These are phyloP conservation scores for Mercenaria mercenaria DNA, from an alignment of 1,140 invertebrate genomes.

Conservation along the genomic window DNA sequence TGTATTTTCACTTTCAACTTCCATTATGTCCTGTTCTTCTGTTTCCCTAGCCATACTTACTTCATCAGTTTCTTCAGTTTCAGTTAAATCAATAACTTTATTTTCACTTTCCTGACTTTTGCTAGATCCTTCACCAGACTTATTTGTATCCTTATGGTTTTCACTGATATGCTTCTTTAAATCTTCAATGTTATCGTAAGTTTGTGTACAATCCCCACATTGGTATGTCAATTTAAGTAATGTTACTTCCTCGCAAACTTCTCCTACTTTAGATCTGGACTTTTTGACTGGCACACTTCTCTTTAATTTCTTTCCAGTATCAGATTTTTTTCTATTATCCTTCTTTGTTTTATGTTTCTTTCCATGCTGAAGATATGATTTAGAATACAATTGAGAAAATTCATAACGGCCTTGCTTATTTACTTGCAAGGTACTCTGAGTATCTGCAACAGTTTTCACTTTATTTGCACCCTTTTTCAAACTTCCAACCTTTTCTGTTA, in stretches of 20 bases:
- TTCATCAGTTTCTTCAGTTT: background rate
- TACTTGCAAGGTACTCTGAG: too few relatives aligned
- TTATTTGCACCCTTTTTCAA: too few relatives aligned
- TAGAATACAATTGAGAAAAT: too few relatives aligned
- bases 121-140: too few relatives aligned
- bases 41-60: background rate
- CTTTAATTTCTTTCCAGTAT: too few relatives aligned
- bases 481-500: too few relatives aligned
- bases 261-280: background rate
- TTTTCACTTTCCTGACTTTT: background rate
- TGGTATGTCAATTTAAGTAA: background rate
- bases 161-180: constrained; percentile 23
- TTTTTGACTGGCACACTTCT: background rate
- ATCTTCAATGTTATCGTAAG: background rate
- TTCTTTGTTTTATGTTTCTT: too few relatives aligned
- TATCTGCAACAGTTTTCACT: too few relatives aligned
- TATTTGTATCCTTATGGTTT: too few relatives aligned
- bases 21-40: background rate
- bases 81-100: background rate
- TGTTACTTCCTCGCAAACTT: background rate
- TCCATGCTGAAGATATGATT: too few relatives aligned
- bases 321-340: too few relatives aligned
- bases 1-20: background rate
- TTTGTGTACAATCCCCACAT: background rate
- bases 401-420: too few relatives aligned